These are phyloP conservation scores for Dendrolimus houi DNA, from an alignment of 2,888 invertebrate genomes.

Conservation along the genomic window DNA sequence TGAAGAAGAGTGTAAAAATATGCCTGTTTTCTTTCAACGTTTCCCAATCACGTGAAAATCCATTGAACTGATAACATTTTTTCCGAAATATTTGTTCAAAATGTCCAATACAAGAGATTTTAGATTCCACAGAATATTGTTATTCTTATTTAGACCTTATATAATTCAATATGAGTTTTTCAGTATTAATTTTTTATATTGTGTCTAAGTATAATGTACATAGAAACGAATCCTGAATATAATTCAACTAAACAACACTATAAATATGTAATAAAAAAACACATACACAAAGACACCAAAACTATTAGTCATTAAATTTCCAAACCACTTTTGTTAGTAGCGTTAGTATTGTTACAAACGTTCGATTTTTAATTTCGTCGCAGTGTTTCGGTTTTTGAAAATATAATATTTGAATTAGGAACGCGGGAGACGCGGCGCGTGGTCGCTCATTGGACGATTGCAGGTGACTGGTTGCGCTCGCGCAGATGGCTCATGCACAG, in stretches of 20 bases:
- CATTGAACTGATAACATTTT: no score
- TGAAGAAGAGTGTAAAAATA: no score
- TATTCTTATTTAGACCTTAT: no score
- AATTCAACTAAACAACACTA: slow-evolving; percentile 34
- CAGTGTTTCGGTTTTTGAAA: slow-evolving; percentile 30
- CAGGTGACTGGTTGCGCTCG: slow-evolving; percentile 61
- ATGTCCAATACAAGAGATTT: no score
- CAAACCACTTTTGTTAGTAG: slow-evolving; percentile 28
- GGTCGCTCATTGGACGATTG: slow-evolving; percentile 41
- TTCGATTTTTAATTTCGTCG: slow-evolving; percentile 34
- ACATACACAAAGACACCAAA: slow-evolving; percentile 38
- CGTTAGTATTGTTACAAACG: slow-evolving; percentile 32
- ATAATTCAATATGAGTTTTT: no score
- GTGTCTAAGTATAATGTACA: neutral
- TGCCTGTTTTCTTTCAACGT: no score
- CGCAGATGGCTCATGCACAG: slow-evolving; percentile 20
- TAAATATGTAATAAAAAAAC: slow-evolving; percentile 18
- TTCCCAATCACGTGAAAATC: no score
- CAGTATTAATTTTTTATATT: neutral
- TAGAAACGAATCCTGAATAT: slow-evolving; percentile 42
- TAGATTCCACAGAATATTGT: no score
- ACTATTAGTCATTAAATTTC: neutral
- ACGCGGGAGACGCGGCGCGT: slow-evolving; percentile 51
- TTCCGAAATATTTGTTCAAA: no score
- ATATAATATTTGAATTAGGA: slow-evolving; percentile 19